Base-by-base conservation (phyloP, 2,888 invertebrate species). In the Drosophila neonasuta region DNA sequence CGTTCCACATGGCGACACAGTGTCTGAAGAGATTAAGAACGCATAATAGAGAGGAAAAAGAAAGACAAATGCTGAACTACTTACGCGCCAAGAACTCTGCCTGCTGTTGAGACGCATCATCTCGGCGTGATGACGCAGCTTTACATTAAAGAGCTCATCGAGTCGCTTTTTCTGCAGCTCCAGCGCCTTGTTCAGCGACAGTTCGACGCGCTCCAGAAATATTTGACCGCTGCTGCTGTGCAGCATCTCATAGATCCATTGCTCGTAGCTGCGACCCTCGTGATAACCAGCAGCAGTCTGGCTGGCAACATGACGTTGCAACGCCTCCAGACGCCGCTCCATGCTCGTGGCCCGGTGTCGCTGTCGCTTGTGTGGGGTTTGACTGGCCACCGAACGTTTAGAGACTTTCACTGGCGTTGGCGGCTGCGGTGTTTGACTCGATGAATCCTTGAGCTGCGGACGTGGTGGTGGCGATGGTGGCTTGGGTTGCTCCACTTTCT, bases 161-260 rank as follows among this genome's bases (percentile, higher is more conserved):
- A 90, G 70, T 2, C 87, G 85, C 17, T 84, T 70, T 50, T 86
- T 88, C 61, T 91, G 90, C 62, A 84, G 77, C 17, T 82, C 75
- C 24, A 90, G 55, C 6, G 88, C 86, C 67, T 91, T 90, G 9
- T 73, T 75, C 3, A 91, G 51, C 3, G 90, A 87, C 6, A 75
- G 63, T 63, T 91, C 90, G 15, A 90, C 90, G 51, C 88, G 89
- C 11, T 88, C 87, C 32, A 91, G 71, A 65, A 91, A 91, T 17
- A 83, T 73, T 45, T 86, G 78, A 0, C 91, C 91, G 69, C 88
- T 89, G 32, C 72, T 52, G 0, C 89, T 88, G 46, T 81, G 79
- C 6, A 89, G 84, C 87, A 91, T 86, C 56, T 91, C 90, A 20
- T 80, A 65, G 39, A 91, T 85, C 91, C 91, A 91, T 36, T 89